Conservation (phyloP, 2,113 vertebrate species). For the Tragulus kanchil region DNA sequence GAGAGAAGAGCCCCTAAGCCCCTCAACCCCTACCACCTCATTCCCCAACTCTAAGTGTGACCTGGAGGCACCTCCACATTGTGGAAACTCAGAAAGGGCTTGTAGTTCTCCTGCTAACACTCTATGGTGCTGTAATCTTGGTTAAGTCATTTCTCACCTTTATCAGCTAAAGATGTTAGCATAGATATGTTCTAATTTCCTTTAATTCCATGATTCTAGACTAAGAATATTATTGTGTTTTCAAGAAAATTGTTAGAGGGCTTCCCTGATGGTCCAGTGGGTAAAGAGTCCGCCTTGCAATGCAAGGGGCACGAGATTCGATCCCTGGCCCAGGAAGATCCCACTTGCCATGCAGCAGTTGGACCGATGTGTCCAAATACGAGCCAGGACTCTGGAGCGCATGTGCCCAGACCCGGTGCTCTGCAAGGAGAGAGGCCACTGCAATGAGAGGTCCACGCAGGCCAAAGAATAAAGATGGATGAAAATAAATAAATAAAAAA, state of each 20-base stretch:
- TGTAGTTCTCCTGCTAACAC: not conserved
- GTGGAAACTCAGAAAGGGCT: not conserved
- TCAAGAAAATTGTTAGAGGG: not conserved
- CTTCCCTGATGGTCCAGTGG: too few species aligned
- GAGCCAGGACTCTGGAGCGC: too few species aligned
- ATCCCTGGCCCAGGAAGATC: too few species aligned
- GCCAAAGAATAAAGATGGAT: too few species aligned
- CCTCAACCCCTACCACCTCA: not conserved
- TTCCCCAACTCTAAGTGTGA: not conserved
- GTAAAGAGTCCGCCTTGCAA: too few species aligned
- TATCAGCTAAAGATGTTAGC: not conserved
- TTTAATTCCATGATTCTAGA: not conserved
- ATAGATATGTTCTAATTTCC: not conserved
- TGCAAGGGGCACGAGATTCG: too few species aligned
- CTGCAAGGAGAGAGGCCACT: too few species aligned
- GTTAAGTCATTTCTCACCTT: not conserved
- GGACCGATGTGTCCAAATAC: too few species aligned
- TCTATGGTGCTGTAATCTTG: not conserved
- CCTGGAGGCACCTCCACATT: not conserved
- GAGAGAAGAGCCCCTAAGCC: not conserved
- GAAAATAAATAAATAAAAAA: too few species aligned
- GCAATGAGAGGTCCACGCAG: too few species aligned
- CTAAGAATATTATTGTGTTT: slow-evolving; percentile 34
- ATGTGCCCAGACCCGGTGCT: too few species aligned
- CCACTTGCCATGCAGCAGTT: too few species aligned